Conservation (phyloP, 2,113 vertebrate genomes). For the Gorilla gorilla region DNA sequence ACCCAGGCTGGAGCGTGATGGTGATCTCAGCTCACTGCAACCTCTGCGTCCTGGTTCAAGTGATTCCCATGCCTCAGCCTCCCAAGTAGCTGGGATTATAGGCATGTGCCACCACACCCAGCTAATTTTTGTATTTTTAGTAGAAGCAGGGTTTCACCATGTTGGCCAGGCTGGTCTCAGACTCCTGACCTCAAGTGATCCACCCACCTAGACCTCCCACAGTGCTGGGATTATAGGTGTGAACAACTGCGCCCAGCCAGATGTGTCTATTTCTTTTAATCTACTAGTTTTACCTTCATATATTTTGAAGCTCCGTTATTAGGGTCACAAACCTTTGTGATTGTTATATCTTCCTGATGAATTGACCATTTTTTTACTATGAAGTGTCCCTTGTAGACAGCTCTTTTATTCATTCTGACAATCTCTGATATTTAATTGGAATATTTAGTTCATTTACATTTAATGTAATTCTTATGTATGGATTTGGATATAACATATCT, state of each 20-base stretch:
- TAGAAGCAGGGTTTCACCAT: no score
- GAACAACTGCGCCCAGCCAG: background rate
- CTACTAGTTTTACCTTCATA: background rate
- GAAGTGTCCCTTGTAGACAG: background rate
- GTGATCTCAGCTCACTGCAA: background rate
- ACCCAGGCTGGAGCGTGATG: background rate
- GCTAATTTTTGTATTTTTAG: background rate
- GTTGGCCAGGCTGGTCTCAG: background rate
- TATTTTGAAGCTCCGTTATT: conserved; percentile 9
- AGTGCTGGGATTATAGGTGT: background rate
- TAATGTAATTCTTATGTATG: background rate
- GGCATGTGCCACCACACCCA: background rate
- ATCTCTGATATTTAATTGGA: background rate
- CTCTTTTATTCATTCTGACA: background rate
- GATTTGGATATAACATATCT: background rate
- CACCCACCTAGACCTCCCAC: background rate
- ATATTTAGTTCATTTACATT: background rate
- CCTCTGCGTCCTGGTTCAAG: background rate
- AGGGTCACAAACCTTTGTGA: background rate
- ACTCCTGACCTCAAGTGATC: background rate
- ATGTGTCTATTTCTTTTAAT: background rate
- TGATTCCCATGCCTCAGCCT: background rate
- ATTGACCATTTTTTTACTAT: background rate
- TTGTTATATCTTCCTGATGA: background rate
- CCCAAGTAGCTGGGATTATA: background rate